A percentile compares a stretch with the other conserved stretches of the same genome.
phyloP scores from a whole-genome alignment of 2,797 vertebrate species.

The Lycodopsis pacificus region DNA sequence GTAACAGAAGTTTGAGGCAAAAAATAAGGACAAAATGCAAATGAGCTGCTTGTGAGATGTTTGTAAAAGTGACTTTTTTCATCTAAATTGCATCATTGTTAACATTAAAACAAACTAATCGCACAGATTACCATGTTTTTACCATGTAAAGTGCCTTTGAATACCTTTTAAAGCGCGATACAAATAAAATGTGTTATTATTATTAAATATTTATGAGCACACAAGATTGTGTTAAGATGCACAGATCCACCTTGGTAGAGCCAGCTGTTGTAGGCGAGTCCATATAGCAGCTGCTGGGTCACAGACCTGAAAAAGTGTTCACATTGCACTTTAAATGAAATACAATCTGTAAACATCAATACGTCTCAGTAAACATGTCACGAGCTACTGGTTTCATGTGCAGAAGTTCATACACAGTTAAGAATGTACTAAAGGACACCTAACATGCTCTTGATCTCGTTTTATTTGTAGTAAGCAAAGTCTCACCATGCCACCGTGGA shows the following conservation, averaged over 20 bases:
- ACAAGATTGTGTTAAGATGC: neutral
- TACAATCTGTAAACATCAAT: constrained; percentile 26
- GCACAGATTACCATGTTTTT: neutral
- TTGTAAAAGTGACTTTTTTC: neutral
- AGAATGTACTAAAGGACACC: constrained; percentile 34
- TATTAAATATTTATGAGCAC: neutral
- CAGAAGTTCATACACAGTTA: constrained; percentile 13
- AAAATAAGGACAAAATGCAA: constrained; percentile 2
- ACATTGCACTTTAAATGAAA: constrained; percentile 28
- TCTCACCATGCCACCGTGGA: constrained; percentile 96
- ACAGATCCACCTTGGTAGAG: constrained; percentile 87
- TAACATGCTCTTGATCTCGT: constrained; percentile 13
- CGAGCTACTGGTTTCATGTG: neutral
- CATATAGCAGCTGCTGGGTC: constrained; percentile 93
- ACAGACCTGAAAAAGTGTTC: constrained; percentile 87
- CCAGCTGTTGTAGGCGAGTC: constrained; percentile 94
- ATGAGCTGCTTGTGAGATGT: neutral
- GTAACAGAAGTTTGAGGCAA: neutral
- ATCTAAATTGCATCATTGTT: neutral
- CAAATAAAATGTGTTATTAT: no score
- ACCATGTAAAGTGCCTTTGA: no score
- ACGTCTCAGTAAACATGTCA: constrained; percentile 26
- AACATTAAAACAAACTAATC: constrained; percentile 6
- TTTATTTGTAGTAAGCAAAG: constrained; percentile 12
- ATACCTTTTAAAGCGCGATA: no score